A percentile compares a stretch with the other conserved stretches of the same genome.
Conservation (phyloP, 2,113 vertebrate genomes). For the Thinocorus orbignyianus region DNA sequence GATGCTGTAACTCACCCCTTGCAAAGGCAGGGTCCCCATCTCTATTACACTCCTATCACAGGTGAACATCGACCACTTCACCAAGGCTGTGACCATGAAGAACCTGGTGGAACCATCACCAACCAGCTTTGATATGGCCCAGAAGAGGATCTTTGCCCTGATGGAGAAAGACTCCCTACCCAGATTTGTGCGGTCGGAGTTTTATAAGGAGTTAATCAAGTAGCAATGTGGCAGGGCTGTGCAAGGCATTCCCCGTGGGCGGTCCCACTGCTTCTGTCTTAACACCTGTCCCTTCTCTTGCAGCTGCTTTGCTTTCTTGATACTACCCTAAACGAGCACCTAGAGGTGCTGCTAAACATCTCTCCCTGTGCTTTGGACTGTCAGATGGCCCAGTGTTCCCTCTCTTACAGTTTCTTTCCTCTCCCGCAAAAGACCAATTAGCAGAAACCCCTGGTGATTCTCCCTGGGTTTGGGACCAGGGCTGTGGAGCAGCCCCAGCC, state of each 20-base stretch:
- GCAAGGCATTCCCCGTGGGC: neutral
- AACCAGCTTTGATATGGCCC: conserved; percentile 88
- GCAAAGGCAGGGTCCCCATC: neutral
- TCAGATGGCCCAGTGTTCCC: neutral
- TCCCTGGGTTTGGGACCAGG: neutral
- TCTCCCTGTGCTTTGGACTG: neutral
- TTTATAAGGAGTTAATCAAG: conserved; percentile 87
- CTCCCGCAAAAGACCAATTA: neutral
- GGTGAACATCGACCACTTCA: conserved; percentile 97
- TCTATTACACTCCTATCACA: conserved; percentile 50
- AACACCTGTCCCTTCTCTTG: neutral
- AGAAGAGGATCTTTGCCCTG: conserved; percentile 89
- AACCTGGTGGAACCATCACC: conserved; percentile 88
- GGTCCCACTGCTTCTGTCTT: neutral
- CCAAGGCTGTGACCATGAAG: conserved; percentile 90
- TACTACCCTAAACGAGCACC: neutral
- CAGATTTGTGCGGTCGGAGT: conserved; percentile 88
- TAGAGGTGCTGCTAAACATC: neutral
- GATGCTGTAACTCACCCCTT: neutral
- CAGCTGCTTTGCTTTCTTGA: conserved; percentile 9
- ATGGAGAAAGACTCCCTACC: conserved; percentile 98
- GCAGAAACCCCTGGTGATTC: neutral
- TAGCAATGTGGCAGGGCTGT: conserved; percentile 64
- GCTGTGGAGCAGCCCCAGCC: neutral
- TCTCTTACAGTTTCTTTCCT: neutral